phyloP scores from a whole-genome alignment of 2,113 vertebrate genomes.

The Nerophis ophidion region DNA sequence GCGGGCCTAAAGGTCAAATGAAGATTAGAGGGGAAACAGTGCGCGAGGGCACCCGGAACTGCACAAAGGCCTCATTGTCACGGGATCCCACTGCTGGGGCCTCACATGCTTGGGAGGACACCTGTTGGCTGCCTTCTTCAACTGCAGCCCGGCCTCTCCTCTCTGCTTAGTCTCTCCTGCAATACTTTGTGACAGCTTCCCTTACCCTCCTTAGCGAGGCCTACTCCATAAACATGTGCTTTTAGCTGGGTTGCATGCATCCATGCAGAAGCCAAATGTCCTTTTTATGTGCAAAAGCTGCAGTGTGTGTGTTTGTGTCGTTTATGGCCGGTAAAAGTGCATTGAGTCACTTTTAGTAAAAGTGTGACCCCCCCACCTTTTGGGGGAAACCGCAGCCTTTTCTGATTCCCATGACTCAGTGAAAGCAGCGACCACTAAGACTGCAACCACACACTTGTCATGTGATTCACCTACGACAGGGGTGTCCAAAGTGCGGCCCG shows the following conservation, averaged over 20 bases:
- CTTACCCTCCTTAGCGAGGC: neutral
- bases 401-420: too few species aligned
- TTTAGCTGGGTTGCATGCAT: neutral
- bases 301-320: slow-evolving; percentile 47
- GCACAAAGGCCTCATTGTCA: slow-evolving; percentile 71
- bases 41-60: slow-evolving; percentile 63
- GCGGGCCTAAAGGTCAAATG: slow-evolving; percentile 66
- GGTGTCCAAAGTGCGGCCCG: too few species aligned
- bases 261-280: too few species aligned
- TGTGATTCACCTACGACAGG: too few species aligned
- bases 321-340: slow-evolving; percentile 38
- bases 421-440: too few species aligned
- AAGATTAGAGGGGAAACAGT: slow-evolving; percentile 68
- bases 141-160: slow-evolving; percentile 29
- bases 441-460: too few species aligned
- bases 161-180: slow-evolving; percentile 25
- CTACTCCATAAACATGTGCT: neutral
- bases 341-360: neutral
- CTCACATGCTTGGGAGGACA: slow-evolving; percentile 47
- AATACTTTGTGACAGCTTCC: slow-evolving; percentile 26
- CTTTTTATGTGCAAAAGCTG: slow-evolving; percentile 21
- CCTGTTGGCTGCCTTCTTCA: slow-evolving; percentile 59
- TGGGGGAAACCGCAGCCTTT: too few species aligned
- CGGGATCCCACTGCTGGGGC: slow-evolving; percentile 26
- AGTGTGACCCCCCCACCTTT: too few species aligned